Evolutionary conservation across 2,113 vertebrate species (phyloP).

Genomic region (Boleophthalmus pectinirostris): DNA sequence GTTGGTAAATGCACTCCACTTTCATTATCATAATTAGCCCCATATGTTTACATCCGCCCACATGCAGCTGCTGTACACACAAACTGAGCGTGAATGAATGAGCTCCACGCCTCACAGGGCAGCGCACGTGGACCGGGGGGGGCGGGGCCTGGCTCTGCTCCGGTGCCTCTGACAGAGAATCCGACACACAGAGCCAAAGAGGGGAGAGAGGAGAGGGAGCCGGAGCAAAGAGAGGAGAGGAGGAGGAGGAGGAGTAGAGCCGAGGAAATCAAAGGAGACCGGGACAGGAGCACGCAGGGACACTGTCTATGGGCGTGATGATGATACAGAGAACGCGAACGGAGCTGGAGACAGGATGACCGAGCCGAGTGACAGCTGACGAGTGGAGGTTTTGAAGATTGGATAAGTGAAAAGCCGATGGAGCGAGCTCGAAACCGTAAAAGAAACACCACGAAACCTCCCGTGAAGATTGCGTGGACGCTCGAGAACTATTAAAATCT

Average conservation of each 20-base stretch:
- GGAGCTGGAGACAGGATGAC: background rate
- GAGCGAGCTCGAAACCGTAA: background rate
- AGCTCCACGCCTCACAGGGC: background rate
- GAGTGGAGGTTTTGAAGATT: background rate
- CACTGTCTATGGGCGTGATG: background rate
- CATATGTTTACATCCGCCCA: background rate
- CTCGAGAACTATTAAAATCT: background rate
- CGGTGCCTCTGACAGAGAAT: background rate
- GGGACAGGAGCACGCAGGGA: constrained; percentile 3
- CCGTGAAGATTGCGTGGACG: background rate
- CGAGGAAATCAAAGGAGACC: background rate
- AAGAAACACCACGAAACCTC: background rate
- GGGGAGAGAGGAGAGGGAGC: background rate
- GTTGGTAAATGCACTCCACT: background rate
- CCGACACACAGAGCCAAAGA: background rate
- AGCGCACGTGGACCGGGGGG: constrained; percentile 1
- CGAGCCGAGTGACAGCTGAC: background rate
- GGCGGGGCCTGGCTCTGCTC: background rate
- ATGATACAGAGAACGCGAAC: background rate
- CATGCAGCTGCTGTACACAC: background rate
- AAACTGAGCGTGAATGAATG: background rate
- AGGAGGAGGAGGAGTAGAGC: background rate
- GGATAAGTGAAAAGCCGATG: background rate
- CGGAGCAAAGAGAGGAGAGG: background rate
- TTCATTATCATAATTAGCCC: background rate